phyloP scores from a whole-genome alignment of 2,113 vertebrate genomes.

The Fulica atra region DNA sequence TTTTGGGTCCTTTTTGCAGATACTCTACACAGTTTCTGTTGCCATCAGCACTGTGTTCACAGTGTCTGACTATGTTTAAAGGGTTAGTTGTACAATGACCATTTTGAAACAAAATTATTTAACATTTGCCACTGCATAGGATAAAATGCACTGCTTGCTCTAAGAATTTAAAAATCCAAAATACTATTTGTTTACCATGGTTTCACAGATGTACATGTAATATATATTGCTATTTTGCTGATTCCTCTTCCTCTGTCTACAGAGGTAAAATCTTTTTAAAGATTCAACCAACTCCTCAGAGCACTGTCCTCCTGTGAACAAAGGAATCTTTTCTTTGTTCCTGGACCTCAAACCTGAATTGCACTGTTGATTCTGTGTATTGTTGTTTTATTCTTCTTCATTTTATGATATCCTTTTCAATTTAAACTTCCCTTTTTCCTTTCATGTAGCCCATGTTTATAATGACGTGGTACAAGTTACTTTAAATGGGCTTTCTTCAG shows the following conservation, averaged over 20 bases:
- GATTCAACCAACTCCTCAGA: not conserved
- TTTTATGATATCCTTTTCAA: not conserved
- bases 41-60: not conserved
- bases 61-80: not conserved
- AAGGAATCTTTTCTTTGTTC: not conserved
- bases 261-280: not conserved
- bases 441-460: not conserved
- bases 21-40: not conserved
- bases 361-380: not conserved
- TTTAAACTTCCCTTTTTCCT: not conserved
- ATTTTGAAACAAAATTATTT: not conserved
- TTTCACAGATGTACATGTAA: not conserved
- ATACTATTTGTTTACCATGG: not conserved
- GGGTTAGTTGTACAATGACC: not conserved
- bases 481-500: not conserved
- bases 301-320: not conserved
- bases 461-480: not conserved
- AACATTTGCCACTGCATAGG: not conserved
- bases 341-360: not conserved
- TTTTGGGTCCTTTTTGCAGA: not conserved
- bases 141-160: not conserved
- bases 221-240: not conserved
- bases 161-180: not conserved
- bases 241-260: not conserved
- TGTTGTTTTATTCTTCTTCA: not conserved